Conservation (phyloP, 2,113 vertebrate genomes). For the Rallus limicola region DNA sequence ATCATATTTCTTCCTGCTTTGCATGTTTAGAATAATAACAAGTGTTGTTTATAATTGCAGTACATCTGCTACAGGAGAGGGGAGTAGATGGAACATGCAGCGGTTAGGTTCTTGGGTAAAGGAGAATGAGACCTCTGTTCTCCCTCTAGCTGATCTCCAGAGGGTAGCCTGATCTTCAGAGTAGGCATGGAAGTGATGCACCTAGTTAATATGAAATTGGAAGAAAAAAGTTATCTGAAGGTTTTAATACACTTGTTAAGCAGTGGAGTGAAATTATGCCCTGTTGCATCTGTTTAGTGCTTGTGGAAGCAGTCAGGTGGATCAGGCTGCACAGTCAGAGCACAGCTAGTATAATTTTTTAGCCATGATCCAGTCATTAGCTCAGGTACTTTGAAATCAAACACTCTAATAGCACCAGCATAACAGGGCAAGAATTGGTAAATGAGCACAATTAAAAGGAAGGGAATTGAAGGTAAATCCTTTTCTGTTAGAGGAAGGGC, state of each 20-base stretch:
- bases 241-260: background rate
- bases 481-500: background rate
- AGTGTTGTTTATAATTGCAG: conserved; percentile 24
- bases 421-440: background rate
- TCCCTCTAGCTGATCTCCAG: background rate
- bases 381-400: background rate
- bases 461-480: background rate
- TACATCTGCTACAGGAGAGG: background rate
- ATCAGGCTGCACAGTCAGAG: background rate
- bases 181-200: background rate
- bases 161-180: background rate
- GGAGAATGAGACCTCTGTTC: background rate
- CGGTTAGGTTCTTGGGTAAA: background rate
- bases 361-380: background rate
- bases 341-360: background rate
- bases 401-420: background rate
- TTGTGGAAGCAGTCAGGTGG: background rate
- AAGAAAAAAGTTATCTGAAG: background rate
- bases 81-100: background rate
- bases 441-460: background rate
- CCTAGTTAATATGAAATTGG: background rate
- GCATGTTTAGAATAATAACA: conserved; percentile 23
- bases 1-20: conserved; percentile 2
- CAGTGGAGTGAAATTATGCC: background rate
- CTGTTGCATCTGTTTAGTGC: background rate